Evolutionary conservation across 2,888 invertebrate genomes (phyloP).

Genomic region (Dynastes maya): DNA sequence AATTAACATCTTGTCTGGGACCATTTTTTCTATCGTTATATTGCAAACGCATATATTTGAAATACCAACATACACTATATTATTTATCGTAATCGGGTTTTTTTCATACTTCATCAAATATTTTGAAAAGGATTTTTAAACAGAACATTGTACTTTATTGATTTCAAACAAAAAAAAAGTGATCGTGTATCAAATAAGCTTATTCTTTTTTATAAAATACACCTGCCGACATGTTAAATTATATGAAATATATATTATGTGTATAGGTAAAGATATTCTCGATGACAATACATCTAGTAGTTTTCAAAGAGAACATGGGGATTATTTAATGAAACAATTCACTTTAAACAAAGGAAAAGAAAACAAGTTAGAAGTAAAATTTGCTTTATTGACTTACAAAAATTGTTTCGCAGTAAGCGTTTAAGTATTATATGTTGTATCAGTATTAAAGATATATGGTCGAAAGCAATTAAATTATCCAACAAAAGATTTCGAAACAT

Average conservation of each 20-base stretch:
- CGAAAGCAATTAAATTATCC: neutral
- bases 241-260: neutral
- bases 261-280: neutral
- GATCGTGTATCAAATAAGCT: neutral
- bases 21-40: too few species aligned
- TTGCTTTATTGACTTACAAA: slow-evolving; percentile 19
- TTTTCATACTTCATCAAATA: too few species aligned
- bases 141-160: too few species aligned
- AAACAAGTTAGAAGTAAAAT: slow-evolving; percentile 16
- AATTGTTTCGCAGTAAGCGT: neutral
- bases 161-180: neutral
- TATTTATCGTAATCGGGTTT: too few species aligned
- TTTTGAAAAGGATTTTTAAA: too few species aligned
- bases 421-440: slow-evolving; percentile 24
- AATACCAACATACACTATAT: too few species aligned
- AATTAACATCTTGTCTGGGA: too few species aligned
- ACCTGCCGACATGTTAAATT: neutral
- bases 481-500: neutral
- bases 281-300: slow-evolving; percentile 19
- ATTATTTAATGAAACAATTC: too few species aligned
- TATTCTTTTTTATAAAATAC: neutral
- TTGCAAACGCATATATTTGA: too few species aligned
- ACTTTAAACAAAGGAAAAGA: too few species aligned
- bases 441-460: slow-evolving; percentile 9
- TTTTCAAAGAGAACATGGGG: neutral